Evolutionary conservation across 2,797 vertebrate species (phyloP).

Genomic region (Peromyscus nudipes): DNA sequence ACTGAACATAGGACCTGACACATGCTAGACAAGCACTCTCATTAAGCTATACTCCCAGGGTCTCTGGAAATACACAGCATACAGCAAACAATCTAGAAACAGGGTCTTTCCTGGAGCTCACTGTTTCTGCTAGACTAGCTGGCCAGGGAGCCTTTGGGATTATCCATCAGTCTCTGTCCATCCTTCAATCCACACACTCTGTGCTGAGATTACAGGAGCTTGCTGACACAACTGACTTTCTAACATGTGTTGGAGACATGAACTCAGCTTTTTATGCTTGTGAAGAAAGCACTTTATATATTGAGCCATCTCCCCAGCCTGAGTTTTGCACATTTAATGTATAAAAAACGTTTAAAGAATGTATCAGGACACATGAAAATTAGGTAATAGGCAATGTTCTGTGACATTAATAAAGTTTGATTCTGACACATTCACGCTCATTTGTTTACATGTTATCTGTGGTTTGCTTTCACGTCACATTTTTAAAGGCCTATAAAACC

Average conservation of each 20-base stretch:
- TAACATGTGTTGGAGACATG: not conserved
- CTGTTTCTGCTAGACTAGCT: not conserved
- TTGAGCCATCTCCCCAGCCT: not conserved
- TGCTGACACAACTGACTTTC: not conserved
- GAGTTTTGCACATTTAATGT: not conserved
- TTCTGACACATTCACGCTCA: not conserved
- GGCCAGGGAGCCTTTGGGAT: not conserved
- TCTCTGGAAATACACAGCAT: not conserved
- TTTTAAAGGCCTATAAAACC: not conserved
- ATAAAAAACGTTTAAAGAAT: not conserved
- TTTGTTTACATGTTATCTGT: not conserved
- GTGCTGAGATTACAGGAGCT: not conserved
- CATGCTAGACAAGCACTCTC: not conserved
- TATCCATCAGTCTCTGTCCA: not conserved
- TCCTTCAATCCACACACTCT: not conserved
- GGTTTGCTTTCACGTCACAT: not conserved
- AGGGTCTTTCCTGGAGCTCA: not conserved
- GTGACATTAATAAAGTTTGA: not conserved
- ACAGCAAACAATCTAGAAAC: not conserved
- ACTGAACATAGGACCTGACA: not conserved
- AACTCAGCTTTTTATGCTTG: not conserved
- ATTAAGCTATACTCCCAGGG: not conserved
- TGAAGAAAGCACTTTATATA: not conserved
- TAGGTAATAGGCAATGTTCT: not conserved
- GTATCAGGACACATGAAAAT: constrained; percentile 2